Percentiles rank a stretch among this genome's conserved stretches.
Conservation (phyloP, 1,140 invertebrate genomes). For the Eupristina koningsbergeri region DNA sequence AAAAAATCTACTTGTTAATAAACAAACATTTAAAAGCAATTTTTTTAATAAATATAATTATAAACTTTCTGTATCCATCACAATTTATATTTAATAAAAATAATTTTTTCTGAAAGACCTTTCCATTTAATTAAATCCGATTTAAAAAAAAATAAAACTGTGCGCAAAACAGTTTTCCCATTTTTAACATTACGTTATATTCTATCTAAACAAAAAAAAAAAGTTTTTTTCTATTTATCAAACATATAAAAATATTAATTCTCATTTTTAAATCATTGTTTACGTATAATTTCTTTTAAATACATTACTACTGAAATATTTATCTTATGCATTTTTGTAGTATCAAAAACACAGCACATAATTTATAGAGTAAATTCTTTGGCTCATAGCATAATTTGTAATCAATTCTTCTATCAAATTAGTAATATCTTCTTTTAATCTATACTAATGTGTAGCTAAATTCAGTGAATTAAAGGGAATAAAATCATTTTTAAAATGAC, state of each 20-base stretch:
- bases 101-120: neutral
- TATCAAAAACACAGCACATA: constrained; percentile 35
- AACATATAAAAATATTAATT: constrained; percentile 29
- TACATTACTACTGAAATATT: constrained; percentile 35
- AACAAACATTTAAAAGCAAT: constrained; percentile 21
- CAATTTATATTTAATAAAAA: neutral
- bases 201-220: constrained; percentile 12
- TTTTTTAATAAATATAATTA: neutral
- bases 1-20: constrained; percentile 3
- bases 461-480: neutral
- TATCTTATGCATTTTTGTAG: constrained; percentile 6
- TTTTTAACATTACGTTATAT: constrained; percentile 11
- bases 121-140: neutral
- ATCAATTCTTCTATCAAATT: constrained; percentile 28
- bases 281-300: constrained; percentile 5
- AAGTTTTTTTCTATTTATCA: neutral
- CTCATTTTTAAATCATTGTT: neutral
- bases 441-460: neutral
- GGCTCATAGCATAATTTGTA: constrained; percentile 45
- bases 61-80: neutral
- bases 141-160: neutral
- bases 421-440: constrained; percentile 2
- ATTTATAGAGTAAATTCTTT: constrained; percentile 39
- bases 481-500: constrained; percentile 47
- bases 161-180: neutral